A percentile compares a stretch with the other conserved stretches of the same genome.
Evolutionary conservation across 2,113 vertebrate genomes (phyloP).

Genomic region (Cardinalis cardinalis): DNA sequence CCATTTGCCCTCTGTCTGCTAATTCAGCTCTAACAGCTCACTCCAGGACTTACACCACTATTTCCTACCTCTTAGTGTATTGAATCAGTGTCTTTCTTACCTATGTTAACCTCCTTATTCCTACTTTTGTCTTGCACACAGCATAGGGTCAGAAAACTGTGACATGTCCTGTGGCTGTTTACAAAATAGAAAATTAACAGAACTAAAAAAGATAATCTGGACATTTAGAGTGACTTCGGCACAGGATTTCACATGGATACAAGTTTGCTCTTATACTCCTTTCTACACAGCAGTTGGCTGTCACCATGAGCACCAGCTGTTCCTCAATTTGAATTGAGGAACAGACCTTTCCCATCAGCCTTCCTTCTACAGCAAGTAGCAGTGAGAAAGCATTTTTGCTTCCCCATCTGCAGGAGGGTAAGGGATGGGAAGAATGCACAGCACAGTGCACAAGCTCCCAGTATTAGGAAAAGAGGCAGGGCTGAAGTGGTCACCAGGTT

Average conservation of each 20-base stretch:
- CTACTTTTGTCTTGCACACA: neutral
- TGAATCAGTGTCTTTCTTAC: neutral
- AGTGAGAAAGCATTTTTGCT: neutral
- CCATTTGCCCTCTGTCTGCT: neutral
- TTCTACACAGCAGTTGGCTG: neutral
- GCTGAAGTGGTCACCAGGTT: neutral
- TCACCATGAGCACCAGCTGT: neutral
- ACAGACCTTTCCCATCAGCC: neutral
- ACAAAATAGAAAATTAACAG: neutral
- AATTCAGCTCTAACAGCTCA: neutral
- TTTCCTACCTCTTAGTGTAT: neutral
- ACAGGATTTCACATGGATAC: neutral
- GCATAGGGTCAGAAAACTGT: neutral
- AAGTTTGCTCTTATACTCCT: neutral
- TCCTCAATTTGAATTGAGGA: neutral
- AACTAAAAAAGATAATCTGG: neutral
- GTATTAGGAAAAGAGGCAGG: neutral
- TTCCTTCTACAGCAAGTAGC: neutral
- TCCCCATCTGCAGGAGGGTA: neutral
- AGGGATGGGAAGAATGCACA: neutral
- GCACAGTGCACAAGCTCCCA: neutral
- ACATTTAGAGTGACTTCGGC: neutral
- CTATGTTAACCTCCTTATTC: neutral
- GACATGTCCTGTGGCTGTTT: neutral
- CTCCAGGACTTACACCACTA: neutral